Percentiles rank a stretch among this genome's conserved stretches.
Conservation (phyloP, 2,113 vertebrate genomes). For the Sardina pilchardus region DNA sequence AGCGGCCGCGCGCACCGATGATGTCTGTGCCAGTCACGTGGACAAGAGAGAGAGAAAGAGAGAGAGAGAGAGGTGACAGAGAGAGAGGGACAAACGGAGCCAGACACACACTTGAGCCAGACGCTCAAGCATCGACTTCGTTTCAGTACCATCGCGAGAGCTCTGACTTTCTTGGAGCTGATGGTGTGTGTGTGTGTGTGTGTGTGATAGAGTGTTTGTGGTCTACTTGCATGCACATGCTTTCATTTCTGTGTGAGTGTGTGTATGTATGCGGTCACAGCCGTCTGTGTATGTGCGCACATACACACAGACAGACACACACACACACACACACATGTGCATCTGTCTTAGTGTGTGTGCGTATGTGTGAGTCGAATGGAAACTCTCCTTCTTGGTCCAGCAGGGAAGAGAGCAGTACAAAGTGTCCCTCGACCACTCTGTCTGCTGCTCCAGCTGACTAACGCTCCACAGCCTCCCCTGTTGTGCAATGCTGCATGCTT, state of each 20-base stretch:
- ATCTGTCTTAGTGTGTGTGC: neutral
- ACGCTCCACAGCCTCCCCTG: neutral
- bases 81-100: neutral
- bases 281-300: neutral
- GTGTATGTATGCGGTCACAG: neutral
- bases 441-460: neutral
- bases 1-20: neutral
- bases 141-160: neutral
- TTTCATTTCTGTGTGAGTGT: neutral
- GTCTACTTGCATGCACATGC: neutral
- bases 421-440: neutral
- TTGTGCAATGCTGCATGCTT: neutral
- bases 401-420: neutral
- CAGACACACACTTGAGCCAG: neutral
- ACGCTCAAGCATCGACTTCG: neutral
- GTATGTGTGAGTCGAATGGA: slow-evolving; percentile 2
- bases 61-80: neutral
- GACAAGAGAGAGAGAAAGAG: neutral
- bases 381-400: neutral
- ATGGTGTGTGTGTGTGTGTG: neutral
- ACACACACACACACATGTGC: neutral
- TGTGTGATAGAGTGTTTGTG: neutral
- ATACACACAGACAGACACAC: neutral
- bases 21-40: neutral
- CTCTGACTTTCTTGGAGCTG: neutral